Percentiles rank a stretch among this genome's conserved stretches.
Evolutionary conservation across 2,113 vertebrate genomes (phyloP).

Genomic region (Podocnemis expansa): DNA sequence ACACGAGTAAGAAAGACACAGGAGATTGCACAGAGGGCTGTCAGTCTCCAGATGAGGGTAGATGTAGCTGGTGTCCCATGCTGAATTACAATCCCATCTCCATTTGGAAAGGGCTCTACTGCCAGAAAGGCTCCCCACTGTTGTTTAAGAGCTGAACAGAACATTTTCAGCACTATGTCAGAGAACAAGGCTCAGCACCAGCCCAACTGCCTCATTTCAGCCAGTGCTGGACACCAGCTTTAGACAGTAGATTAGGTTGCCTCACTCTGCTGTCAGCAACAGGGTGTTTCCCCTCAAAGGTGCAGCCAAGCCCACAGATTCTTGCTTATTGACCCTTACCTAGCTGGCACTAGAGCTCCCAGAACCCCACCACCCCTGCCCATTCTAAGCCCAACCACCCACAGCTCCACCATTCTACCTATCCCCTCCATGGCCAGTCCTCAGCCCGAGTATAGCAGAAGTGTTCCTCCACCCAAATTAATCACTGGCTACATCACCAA

Average conservation of each 20-base stretch:
- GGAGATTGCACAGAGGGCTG: not conserved
- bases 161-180: not conserved
- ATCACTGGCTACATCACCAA: not conserved
- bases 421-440: too few relatives aligned
- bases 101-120: not conserved
- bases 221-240: not conserved
- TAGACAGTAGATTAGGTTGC: not conserved
- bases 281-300: not conserved
- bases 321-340: not conserved
- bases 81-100: not conserved
- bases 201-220: not conserved
- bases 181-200: not conserved
- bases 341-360: not conserved
- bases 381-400: too few relatives aligned
- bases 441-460: not conserved
- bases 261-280: not conserved
- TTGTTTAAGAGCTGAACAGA: not conserved
- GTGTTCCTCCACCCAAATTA: not conserved
- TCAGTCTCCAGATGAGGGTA: not conserved
- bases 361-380: too few relatives aligned
- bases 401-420: too few relatives aligned
- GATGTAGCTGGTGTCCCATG: not conserved
- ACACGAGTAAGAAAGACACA: not conserved
- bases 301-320: not conserved
- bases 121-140: not conserved